phyloP scores from a whole-genome alignment of 2,797 vertebrate species.

The Cynopterus sphinx region DNA sequence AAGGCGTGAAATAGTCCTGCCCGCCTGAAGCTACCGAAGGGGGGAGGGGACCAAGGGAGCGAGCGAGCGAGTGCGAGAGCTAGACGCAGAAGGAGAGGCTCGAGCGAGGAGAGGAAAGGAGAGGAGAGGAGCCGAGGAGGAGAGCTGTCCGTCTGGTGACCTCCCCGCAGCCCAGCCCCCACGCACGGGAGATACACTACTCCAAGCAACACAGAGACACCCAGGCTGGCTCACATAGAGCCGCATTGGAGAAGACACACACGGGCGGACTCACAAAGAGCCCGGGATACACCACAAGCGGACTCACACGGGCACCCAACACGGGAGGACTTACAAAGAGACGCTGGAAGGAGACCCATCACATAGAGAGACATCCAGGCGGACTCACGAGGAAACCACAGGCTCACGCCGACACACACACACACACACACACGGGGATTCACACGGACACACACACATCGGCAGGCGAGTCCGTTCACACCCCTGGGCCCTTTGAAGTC shows the following conservation, averaged over 20 bases:
- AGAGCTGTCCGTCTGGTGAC: constrained; percentile 81
- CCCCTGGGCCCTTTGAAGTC: constrained; percentile 56
- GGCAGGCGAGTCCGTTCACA: constrained; percentile 55
- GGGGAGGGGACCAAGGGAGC: constrained; percentile 46
- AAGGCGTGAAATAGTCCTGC: constrained; percentile 81
- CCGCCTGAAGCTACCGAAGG: constrained; percentile 77
- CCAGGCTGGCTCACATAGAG: constrained; percentile 20
- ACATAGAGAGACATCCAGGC: constrained; percentile 34
- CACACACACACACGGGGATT: constrained; percentile 14
- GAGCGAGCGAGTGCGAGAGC: neutral
- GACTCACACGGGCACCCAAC: constrained; percentile 55
- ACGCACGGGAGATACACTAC: constrained; percentile 61
- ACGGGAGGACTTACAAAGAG: constrained; percentile 70
- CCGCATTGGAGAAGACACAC: constrained; percentile 37
- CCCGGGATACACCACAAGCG: constrained; percentile 33
- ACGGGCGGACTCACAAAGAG: constrained; percentile 65
- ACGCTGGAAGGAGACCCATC: constrained; percentile 40
- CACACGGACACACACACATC: constrained; percentile 41
- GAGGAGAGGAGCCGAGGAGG: neutral
- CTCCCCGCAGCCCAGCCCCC: constrained; percentile 77
- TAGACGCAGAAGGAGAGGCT: constrained; percentile 59
- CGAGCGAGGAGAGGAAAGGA: neutral
- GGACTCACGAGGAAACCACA: constrained; percentile 59
- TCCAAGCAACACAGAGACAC: constrained; percentile 58
- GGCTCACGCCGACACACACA: neutral